Evolutionary conservation across 2,888 invertebrate species (phyloP), one percentile per base, ranked within the genome.

Genomic region (Orchesella flavescens): DNA sequence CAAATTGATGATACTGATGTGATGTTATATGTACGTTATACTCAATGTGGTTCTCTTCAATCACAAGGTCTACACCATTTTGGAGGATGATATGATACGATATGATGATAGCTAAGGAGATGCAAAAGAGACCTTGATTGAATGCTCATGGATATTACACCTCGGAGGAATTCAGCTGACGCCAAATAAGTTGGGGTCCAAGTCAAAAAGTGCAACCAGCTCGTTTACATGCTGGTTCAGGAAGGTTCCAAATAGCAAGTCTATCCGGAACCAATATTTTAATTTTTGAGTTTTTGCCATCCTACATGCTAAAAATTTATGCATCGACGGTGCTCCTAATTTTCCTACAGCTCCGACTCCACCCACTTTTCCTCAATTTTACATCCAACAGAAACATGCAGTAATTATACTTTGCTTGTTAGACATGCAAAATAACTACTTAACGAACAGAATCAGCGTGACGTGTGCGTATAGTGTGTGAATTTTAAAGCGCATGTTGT

Each of bases 111-210:
- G 34, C 7, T 34, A 4, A 7, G 34, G 7, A 34, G 34, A 34
- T 17, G 19, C 17, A 57, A 10, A 55, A 5, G 24, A 61, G 19
- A 61, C 5, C 23, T 43, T 74, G 74, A 74, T 74, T 63, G 61
- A 74, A 74, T 74, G 63, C 49, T 46, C 74, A 74, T 46, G 24
- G 59, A 34, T 49, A 59, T 57, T 73, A 17, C 15, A 9, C 13
- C 74, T 21, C 46, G 10, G 46, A 49, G 46, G 74, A 74, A 74
- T 74, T 74, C 63, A 59, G 17, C 34, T 73, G 59, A 73, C 59
- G 72, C 44, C 57, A 19, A 24, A 43, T 49, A 68, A 23, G 4
- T 53, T 53, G 53, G 15, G 53, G 53, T 17, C 9, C 17, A 17
- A 53, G 53, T 53, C 17, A 53, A 10, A 53, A 53, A 53, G 34